A percentile compares a stretch with the other conserved stretches of the same genome.
Conservation (phyloP, 2,888 invertebrate genomes). For the Cartodere bifasciata region DNA sequence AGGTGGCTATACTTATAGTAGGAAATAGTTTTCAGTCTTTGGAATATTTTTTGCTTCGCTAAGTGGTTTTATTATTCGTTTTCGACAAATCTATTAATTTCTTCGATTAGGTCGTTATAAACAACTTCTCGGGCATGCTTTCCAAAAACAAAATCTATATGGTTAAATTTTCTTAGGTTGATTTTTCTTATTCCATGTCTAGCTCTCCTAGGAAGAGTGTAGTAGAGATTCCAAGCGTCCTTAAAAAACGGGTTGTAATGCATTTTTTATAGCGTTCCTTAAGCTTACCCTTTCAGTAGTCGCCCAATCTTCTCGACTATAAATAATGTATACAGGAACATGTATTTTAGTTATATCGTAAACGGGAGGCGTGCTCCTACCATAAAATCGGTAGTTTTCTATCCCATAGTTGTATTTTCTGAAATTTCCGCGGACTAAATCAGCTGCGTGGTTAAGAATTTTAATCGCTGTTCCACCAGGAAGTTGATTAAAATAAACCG, state of each 20-base stretch:
- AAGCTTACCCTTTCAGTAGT: slow-evolving; percentile 38
- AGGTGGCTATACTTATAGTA: no score
- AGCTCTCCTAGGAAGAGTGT: slow-evolving; percentile 38
- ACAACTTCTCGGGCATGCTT: slow-evolving; percentile 45
- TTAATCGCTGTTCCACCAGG: slow-evolving; percentile 30
- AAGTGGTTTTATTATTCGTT: no score
- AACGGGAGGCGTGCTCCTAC: slow-evolving; percentile 37
- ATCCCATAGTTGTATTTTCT: slow-evolving; percentile 40
- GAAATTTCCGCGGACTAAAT: slow-evolving; percentile 33
- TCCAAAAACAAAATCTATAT: slow-evolving; percentile 57
- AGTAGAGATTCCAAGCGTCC: slow-evolving; percentile 46
- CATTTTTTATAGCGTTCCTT: no score
- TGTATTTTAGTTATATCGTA: slow-evolving; percentile 39
- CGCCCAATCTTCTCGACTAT: slow-evolving; percentile 44
- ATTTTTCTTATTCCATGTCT: slow-evolving; percentile 41
- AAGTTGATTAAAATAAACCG: slow-evolving; percentile 29
- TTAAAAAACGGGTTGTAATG: no score
- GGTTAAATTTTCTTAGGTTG: slow-evolving; percentile 51
- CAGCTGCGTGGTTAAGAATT: slow-evolving; percentile 28
- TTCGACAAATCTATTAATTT: slow-evolving; percentile 14
- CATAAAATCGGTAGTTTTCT: slow-evolving; percentile 36
- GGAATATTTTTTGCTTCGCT: no score
- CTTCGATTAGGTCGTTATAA: slow-evolving; percentile 31
- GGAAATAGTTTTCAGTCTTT: no score
- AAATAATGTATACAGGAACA: slow-evolving; percentile 41